phyloP scores from a whole-genome alignment of 2,113 vertebrate genomes.

The Pungitius pungitius region DNA sequence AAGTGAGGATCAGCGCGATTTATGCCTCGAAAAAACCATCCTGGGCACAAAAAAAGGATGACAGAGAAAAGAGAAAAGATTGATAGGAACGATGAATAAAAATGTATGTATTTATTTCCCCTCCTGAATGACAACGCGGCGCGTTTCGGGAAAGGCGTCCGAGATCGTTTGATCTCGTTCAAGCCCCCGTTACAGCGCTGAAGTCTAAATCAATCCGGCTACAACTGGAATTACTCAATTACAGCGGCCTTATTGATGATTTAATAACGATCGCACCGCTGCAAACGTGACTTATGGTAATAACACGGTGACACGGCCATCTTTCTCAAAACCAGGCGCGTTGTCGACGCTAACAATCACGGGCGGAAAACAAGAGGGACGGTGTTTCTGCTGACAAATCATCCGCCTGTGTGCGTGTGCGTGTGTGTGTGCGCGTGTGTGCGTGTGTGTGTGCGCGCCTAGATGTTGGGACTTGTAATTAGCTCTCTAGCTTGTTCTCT shows the following conservation, averaged over 20 bases:
- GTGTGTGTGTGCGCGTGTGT: conserved; percentile 36
- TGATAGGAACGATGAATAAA: conserved; percentile 60
- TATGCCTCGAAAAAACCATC: conserved; percentile 48
- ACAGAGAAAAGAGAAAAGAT: conserved; percentile 30
- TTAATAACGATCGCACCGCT: conserved; percentile 61
- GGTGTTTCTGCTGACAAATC: conserved; percentile 34
- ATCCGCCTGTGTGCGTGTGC: conserved; percentile 18
- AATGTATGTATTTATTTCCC: conserved; percentile 67
- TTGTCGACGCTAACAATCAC: conserved; percentile 53
- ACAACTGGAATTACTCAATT: conserved; percentile 64
- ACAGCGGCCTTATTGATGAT: conserved; percentile 67
- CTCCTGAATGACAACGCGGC: conserved; percentile 61
- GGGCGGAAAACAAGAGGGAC: conserved; percentile 31
- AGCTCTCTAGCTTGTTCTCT: conserved; percentile 67
- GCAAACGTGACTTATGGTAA: conserved; percentile 66
- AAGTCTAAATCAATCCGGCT: conserved; percentile 72
- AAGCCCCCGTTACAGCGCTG: conserved; percentile 41
- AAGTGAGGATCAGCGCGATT: conserved; percentile 48
- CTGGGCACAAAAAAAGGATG: neutral
- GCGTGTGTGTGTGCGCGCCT: conserved; percentile 19
- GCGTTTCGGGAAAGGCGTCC: conserved; percentile 49
- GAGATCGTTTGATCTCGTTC: conserved; percentile 64
- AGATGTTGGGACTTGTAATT: conserved; percentile 59
- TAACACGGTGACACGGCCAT: conserved; percentile 50
- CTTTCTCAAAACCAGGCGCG: conserved; percentile 44